Evolutionary conservation across 1,140 invertebrate species (phyloP).

Genomic region (Phymorhynchus buccinoides): DNA sequence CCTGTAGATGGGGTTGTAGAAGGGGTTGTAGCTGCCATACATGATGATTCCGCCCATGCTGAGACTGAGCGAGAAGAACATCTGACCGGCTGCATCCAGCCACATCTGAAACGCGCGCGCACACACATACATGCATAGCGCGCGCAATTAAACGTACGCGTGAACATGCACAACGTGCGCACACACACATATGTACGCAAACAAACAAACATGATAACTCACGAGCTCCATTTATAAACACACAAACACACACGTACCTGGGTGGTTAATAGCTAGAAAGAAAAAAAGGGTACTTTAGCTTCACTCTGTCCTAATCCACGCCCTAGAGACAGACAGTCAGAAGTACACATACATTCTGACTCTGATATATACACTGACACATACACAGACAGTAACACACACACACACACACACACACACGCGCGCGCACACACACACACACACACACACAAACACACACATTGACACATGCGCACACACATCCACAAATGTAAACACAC

Average conservation of each 20-base stretch:
- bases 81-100: slow-evolving; percentile 91
- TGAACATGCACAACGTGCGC: background rate
- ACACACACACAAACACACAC: background rate
- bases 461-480: background rate
- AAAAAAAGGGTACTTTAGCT: too few relatives aligned
- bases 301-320: too few relatives aligned
- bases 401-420: background rate
- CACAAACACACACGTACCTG: background rate
- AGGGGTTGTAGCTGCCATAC: slow-evolving; percentile 94
- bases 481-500: background rate
- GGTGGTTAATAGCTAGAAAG: too few relatives aligned
- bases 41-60: slow-evolving; percentile 93
- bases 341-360: too few relatives aligned
- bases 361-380: too few relatives aligned
- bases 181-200: background rate
- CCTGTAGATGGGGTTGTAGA: slow-evolving; percentile 87
- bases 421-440: background rate
- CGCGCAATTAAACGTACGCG: too few relatives aligned
- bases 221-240: too few relatives aligned
- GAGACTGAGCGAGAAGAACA: slow-evolving; percentile 92
- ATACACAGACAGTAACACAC: too few relatives aligned
- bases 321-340: too few relatives aligned
- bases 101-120: slow-evolving; percentile 78
- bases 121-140: background rate
- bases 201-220: background rate